Evolutionary conservation across 2,888 invertebrate genomes (phyloP).

Genomic region (Synergus japonicus): DNA sequence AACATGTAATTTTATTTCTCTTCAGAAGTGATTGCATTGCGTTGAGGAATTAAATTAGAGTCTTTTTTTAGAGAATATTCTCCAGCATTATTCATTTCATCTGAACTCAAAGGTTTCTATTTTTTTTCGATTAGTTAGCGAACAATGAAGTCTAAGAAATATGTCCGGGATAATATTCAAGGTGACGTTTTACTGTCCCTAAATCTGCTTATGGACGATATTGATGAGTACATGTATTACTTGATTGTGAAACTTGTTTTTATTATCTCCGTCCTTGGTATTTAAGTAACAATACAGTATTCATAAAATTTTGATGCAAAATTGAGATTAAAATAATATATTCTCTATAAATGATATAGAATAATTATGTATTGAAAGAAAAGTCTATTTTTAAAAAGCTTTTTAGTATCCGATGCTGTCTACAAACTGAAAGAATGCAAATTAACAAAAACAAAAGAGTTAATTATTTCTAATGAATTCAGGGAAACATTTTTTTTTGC

Average conservation of each 20-base stretch:
- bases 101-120: not conserved
- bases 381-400: too few relatives aligned
- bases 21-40: too few relatives aligned
- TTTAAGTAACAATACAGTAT: not conserved
- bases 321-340: conserved; percentile 7
- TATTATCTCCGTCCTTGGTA: not conserved
- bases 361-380: too few relatives aligned
- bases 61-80: not conserved
- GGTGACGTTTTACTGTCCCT: conserved; percentile 2
- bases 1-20: too few relatives aligned
- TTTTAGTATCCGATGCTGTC: not conserved
- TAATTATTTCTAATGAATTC: not conserved
- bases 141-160: not conserved
- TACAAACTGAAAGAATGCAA: not conserved
- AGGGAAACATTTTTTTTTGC: not conserved
- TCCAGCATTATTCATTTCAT: not conserved
- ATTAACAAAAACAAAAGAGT: not conserved
- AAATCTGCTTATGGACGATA: not conserved
- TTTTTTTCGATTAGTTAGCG: not conserved
- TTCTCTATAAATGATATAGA: not conserved
- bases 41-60: too few relatives aligned
- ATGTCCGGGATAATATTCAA: conserved; percentile 1
- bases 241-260: not conserved
- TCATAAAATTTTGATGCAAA: not conserved
- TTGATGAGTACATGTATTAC: not conserved